These are phyloP conservation scores for Agrotis clavis DNA, from an alignment of 2,888 invertebrate genomes.

Conservation along the genomic window DNA sequence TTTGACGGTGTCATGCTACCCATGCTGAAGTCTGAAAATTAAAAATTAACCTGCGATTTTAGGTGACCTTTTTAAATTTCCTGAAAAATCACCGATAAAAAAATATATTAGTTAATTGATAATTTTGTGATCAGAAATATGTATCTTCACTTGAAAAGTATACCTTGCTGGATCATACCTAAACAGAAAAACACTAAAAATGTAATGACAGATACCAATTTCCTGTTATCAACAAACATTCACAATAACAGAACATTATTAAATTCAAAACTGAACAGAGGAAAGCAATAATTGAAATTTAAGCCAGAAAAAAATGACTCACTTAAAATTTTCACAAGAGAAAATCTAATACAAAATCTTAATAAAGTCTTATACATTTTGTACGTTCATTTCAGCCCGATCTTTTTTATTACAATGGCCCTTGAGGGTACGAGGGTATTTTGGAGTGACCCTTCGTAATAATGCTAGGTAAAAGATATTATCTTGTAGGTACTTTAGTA, in stretches of 20 bases:
- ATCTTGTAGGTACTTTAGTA: slow-evolving; percentile 75
- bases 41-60: too few species aligned
- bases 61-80: too few species aligned
- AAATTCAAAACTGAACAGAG: slow-evolving; percentile 26
- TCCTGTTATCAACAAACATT: slow-evolving; percentile 8
- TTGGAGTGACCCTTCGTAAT: slow-evolving; percentile 72
- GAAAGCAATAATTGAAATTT: slow-evolving; percentile 50
- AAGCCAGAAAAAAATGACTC: slow-evolving; percentile 19
- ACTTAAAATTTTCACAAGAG: slow-evolving; percentile 48
- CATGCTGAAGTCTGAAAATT: too few species aligned
- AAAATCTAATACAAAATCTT: slow-evolving; percentile 60
- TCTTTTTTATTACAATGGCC: slow-evolving; percentile 66
- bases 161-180: too few species aligned
- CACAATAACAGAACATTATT: slow-evolving; percentile 39
- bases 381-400: slow-evolving; percentile 63
- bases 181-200: background rate
- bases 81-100: too few species aligned
- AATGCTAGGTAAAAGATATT: slow-evolving; percentile 76
- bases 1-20: too few species aligned
- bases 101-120: too few species aligned
- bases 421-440: slow-evolving; percentile 70
- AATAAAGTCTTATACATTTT: slow-evolving; percentile 68
- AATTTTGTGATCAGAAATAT: too few species aligned
- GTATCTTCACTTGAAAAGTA: too few species aligned
- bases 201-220: slow-evolving; percentile 3